Evolutionary conservation across 2,113 vertebrate species (phyloP).

Genomic region (Stercorarius parasiticus): DNA sequence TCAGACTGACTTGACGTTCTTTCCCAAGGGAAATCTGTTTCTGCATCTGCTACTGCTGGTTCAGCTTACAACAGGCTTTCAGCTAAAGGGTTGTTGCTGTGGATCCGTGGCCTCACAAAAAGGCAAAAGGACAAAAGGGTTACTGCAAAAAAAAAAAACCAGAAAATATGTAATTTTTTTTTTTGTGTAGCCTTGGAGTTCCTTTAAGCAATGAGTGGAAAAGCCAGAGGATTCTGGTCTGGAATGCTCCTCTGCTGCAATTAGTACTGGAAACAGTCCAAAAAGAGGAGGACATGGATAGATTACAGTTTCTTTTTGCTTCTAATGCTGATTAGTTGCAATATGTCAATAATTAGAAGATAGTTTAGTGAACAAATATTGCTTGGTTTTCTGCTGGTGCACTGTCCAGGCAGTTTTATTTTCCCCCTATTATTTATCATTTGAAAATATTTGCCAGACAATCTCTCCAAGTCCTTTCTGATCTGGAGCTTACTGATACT

Average conservation of each 20-base stretch:
- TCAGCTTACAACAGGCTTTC: background rate
- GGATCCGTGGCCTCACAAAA: background rate
- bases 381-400: background rate
- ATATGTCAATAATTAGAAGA: background rate
- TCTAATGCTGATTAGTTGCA: background rate
- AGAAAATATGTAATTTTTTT: background rate
- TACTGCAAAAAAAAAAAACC: background rate
- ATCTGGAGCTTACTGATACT: background rate
- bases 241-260: background rate
- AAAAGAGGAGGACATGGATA: background rate
- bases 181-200: background rate
- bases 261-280: background rate
- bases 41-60: conserved; percentile 17
- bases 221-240: background rate
- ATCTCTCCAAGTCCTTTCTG: background rate
- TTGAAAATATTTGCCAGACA: conserved; percentile 2
- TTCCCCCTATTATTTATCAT: background rate
- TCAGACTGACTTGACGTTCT: background rate
- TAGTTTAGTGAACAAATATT: background rate
- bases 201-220: background rate
- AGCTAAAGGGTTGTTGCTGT: background rate
- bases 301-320: background rate
- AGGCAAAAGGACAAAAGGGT: background rate
- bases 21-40: conserved; percentile 33
- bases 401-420: background rate